These are phyloP conservation scores for Gorsachius goisagi DNA, from an alignment of 2,113 vertebrate species.

Conservation along the genomic window DNA sequence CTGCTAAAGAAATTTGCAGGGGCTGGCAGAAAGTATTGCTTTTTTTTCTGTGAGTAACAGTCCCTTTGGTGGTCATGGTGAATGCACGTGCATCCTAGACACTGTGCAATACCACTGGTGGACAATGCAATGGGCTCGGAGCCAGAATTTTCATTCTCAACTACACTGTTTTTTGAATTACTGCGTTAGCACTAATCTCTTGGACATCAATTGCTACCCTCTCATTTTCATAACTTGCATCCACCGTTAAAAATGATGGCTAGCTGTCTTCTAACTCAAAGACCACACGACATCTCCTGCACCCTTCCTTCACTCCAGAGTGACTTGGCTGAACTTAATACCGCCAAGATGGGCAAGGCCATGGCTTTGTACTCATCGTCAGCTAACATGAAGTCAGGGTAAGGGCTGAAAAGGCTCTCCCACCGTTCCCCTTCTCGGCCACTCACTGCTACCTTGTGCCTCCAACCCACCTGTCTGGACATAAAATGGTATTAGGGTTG, in stretches of 20 bases:
- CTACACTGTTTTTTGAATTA: neutral
- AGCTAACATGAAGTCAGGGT: neutral
- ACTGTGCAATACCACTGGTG: neutral
- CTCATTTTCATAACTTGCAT: neutral
- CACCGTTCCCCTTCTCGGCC: neutral
- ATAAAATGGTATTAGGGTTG: neutral
- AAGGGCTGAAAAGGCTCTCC: neutral
- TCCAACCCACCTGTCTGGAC: neutral
- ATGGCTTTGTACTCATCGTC: neutral
- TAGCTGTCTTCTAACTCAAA: neutral
- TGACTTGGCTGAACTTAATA: neutral
- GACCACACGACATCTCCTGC: neutral
- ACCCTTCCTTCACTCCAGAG: neutral
- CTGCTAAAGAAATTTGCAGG: neutral
- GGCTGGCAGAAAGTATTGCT: neutral
- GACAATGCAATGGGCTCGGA: neutral
- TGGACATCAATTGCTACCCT: neutral
- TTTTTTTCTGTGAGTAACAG: neutral
- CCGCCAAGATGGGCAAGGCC: neutral
- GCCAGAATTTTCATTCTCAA: neutral
- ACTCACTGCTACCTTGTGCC: neutral
- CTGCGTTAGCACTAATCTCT: neutral
- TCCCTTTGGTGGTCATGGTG: neutral
- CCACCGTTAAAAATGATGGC: neutral
- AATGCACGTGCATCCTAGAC: rapidly evolving